Percentiles rank a stretch among this genome's conserved stretches.
phyloP scores from a whole-genome alignment of 2,113 vertebrate genomes.

The Pycnonotus jocosus region DNA sequence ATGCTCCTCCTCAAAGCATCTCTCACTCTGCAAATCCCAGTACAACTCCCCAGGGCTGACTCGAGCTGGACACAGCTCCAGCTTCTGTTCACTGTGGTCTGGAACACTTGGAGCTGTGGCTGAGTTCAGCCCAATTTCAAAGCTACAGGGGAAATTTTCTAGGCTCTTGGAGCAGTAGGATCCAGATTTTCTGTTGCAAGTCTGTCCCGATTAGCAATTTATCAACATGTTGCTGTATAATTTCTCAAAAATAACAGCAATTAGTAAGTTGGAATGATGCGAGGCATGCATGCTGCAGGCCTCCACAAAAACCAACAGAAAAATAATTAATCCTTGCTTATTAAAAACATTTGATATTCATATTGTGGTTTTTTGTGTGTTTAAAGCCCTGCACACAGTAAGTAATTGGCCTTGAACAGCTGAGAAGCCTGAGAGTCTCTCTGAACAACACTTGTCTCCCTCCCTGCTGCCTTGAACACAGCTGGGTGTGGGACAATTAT shows the following conservation, averaged over 20 bases:
- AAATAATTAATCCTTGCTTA: conserved; percentile 37
- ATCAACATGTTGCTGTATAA: neutral
- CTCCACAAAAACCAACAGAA: neutral
- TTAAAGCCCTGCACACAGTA: neutral
- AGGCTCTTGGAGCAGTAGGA: neutral
- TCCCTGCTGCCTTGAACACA: neutral
- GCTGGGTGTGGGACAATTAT: neutral
- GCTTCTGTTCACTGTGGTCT: neutral
- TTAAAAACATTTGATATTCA: conserved; percentile 19
- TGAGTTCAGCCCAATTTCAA: neutral
- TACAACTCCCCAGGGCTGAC: neutral
- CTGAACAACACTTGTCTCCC: neutral
- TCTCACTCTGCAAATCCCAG: neutral
- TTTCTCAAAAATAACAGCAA: conserved; percentile 2
- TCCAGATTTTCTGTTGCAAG: neutral
- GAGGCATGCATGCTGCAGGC: neutral
- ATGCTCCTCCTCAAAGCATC: neutral
- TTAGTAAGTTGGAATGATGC: neutral
- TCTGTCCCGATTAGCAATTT: neutral
- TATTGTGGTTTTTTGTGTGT: neutral
- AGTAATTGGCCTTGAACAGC: neutral
- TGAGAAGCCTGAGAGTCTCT: neutral
- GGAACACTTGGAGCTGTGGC: neutral
- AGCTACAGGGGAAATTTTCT: neutral
- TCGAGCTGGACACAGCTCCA: neutral